Conservation (phyloP, 2,888 invertebrate species). For the Tryphoninae sp. region DNA sequence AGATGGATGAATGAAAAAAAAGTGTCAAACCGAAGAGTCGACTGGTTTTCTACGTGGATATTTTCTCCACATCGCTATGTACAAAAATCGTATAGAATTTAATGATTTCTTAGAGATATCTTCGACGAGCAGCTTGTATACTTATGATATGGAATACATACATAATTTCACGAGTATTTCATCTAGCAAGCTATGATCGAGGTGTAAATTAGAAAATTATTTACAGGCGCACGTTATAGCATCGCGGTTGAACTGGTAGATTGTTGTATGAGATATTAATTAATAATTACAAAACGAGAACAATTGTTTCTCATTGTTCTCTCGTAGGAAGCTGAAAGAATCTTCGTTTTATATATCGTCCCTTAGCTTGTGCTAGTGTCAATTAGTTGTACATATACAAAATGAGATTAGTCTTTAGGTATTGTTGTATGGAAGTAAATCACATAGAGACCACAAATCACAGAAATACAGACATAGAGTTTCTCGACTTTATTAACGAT, state of each 20-base stretch:
- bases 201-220: slow-evolving; percentile 11
- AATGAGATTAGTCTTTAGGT: slow-evolving; percentile 39
- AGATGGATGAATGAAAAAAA: neutral
- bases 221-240: slow-evolving; percentile 35
- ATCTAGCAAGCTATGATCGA: slow-evolving; percentile 29
- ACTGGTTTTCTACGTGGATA: slow-evolving; percentile 35
- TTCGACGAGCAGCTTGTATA: slow-evolving; percentile 68
- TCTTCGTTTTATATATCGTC: slow-evolving; percentile 11
- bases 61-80: slow-evolving; percentile 39
- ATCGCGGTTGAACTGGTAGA: slow-evolving; percentile 47
- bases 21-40: slow-evolving; percentile 34
- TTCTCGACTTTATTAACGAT: slow-evolving; percentile 16
- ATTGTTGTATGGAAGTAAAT: slow-evolving; percentile 26
- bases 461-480: neutral
- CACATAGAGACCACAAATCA: neutral
- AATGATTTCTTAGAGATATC: slow-evolving; percentile 56
- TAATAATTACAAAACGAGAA: slow-evolving; percentile 25
- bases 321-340: slow-evolving; percentile 10
- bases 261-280: slow-evolving; percentile 36
- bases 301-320: slow-evolving; percentile 35
- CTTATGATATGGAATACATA: slow-evolving; percentile 8
- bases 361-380: slow-evolving; percentile 15
- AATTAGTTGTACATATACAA: slow-evolving; percentile 46
- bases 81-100: slow-evolving; percentile 45
- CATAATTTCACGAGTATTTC: slow-evolving; percentile 8